These are phyloP conservation scores for Procavia capensis DNA, from an alignment of 2,113 vertebrate species.

Conservation along the genomic window DNA sequence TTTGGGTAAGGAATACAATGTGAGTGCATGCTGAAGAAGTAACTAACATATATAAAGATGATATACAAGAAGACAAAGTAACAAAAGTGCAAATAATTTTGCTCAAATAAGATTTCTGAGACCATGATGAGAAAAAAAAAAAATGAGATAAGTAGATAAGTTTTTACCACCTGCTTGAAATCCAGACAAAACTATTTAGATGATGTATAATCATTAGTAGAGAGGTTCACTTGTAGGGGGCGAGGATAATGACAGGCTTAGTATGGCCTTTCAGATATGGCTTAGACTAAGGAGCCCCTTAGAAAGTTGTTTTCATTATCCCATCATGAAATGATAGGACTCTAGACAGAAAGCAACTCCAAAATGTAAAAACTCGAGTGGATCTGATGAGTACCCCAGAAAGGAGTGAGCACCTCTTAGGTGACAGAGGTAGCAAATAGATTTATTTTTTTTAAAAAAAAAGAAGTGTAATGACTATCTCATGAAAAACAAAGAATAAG, in stretches of 20 bases:
- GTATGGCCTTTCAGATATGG: neutral
- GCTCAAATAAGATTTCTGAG: neutral
- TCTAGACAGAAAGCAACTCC: neutral
- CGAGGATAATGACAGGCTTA: neutral
- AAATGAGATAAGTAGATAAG: neutral
- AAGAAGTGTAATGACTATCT: neutral
- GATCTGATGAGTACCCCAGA: neutral
- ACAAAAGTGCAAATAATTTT: neutral
- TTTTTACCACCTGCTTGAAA: neutral
- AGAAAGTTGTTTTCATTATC: neutral
- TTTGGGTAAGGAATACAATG: neutral
- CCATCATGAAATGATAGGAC: neutral
- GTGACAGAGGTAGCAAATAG: neutral
- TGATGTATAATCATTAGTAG: neutral
- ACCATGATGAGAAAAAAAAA: neutral
- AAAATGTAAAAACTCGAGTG: neutral
- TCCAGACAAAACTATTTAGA: neutral
- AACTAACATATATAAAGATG: neutral
- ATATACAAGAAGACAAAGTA: neutral
- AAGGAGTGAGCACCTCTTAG: neutral
- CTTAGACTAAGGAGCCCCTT: neutral
- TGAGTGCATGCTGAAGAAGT: neutral
- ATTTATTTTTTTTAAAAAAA: no score
- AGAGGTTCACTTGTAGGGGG: neutral
- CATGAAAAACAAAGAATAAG: neutral